phyloP scores from a whole-genome alignment of 2,888 invertebrate species.

The Ormyrus nitidulus region DNA sequence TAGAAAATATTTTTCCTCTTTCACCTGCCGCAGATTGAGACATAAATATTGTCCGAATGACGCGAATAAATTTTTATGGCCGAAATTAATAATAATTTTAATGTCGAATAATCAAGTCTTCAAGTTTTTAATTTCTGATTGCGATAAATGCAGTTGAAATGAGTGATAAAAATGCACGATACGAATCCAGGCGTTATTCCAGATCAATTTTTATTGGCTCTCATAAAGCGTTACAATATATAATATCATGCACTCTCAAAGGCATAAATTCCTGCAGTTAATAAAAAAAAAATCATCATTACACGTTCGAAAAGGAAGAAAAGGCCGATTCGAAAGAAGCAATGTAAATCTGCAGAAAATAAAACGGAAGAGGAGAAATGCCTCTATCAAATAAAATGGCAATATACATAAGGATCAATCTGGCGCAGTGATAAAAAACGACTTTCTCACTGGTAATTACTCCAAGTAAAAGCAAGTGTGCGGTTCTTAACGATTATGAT shows the following conservation, averaged over 20 bases:
- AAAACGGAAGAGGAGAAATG: slow-evolving; percentile 26
- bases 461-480: slow-evolving; percentile 56
- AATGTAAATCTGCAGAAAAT: slow-evolving; percentile 39
- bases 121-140: slow-evolving; percentile 6
- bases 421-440: slow-evolving; percentile 47
- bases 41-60: neutral
- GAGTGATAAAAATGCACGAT: neutral
- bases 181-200: slow-evolving; percentile 10
- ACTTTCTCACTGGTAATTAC: slow-evolving; percentile 50
- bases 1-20: too few relatives aligned
- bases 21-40: neutral
- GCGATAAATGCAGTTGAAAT: neutral
- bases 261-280: slow-evolving; percentile 7
- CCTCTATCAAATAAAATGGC: slow-evolving; percentile 35
- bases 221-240: slow-evolving; percentile 21
- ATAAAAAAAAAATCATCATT: slow-evolving; percentile 36
- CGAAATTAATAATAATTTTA: neutral
- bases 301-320: slow-evolving; percentile 1
- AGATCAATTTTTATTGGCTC: slow-evolving; percentile 17
- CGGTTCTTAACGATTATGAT: slow-evolving; percentile 60
- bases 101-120: slow-evolving; percentile 21
- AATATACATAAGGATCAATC: slow-evolving; percentile 45
- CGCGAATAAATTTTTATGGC: neutral
- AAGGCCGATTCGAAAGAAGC: slow-evolving; percentile 44
- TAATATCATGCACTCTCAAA: slow-evolving; percentile 15